Evolutionary conservation across 2,113 vertebrate species (phyloP).

Genomic region (Oriolus oriolus): DNA sequence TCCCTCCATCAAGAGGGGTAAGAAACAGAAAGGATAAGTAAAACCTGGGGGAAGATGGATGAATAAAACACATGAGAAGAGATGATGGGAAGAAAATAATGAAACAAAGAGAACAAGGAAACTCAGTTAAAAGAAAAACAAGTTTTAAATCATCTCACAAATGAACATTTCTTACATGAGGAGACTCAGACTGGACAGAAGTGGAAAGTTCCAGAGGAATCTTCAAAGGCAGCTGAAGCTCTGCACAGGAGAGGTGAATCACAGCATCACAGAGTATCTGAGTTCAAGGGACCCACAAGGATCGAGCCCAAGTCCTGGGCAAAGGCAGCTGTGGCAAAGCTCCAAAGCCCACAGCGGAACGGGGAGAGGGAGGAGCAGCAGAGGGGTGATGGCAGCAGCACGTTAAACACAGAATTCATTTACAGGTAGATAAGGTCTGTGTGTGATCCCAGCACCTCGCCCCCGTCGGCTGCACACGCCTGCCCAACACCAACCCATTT

Average conservation of each 20-base stretch:
- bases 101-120: neutral
- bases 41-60: neutral
- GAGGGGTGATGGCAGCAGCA: rapidly evolving
- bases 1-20: neutral
- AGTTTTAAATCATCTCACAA: neutral
- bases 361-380: neutral
- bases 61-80: neutral
- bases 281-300: neutral
- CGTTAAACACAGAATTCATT: rapidly evolving
- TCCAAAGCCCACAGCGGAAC: neutral
- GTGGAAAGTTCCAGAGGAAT: no score
- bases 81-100: neutral
- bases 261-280: neutral
- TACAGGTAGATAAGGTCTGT: rapidly evolving
- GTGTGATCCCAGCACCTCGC: neutral
- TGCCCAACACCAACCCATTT: neutral
- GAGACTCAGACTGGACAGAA: neutral
- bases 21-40: neutral
- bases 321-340: neutral
- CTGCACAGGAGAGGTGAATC: neutral
- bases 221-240: rapidly evolving
- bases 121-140: neutral
- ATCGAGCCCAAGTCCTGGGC: rapidly evolving
- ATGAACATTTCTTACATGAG: neutral
- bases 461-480: rapidly evolving